Evolutionary conservation across 2,888 invertebrate genomes (phyloP).

Genomic region (Ormia ochracea): DNA sequence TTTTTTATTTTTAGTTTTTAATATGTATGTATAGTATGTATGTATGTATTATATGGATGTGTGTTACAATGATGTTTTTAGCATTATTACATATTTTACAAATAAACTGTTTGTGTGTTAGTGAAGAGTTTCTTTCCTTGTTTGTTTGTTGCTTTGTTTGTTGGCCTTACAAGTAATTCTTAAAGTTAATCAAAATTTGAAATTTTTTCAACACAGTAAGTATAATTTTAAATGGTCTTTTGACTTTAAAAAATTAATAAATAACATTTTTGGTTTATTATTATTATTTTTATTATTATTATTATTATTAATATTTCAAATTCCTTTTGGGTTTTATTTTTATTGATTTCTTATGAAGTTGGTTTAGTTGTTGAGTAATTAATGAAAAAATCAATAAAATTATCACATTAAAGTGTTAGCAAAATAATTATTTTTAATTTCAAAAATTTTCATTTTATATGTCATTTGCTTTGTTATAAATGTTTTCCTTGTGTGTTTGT

Average conservation of each 20-base stretch:
- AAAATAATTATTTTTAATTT: slow-evolving; percentile 31
- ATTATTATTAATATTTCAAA: neutral
- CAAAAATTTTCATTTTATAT: neutral
- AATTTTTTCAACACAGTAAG: slow-evolving; percentile 59
- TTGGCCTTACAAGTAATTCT: slow-evolving; percentile 14
- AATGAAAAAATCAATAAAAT: slow-evolving; percentile 51
- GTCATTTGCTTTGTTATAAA: slow-evolving; percentile 16
- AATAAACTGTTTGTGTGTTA: slow-evolving; percentile 5
- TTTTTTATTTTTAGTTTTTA: slow-evolving; percentile 43
- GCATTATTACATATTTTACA: neutral
- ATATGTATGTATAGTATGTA: neutral
- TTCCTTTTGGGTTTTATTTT: slow-evolving; percentile 19
- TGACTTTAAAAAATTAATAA: slow-evolving; percentile 36
- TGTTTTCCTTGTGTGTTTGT: slow-evolving; percentile 28
- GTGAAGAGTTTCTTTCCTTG: slow-evolving; percentile 1
- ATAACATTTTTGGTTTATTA: slow-evolving; percentile 23
- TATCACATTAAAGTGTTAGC: slow-evolving; percentile 56
- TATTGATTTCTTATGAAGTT: slow-evolving; percentile 36
- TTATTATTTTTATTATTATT: slow-evolving; percentile 1
- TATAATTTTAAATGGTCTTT: slow-evolving; percentile 46
- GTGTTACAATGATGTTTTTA: slow-evolving; percentile 11
- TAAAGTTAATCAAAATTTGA: slow-evolving; percentile 55
- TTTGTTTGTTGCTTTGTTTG: neutral
- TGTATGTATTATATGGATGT: too few species aligned
- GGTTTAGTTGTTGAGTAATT: slow-evolving; percentile 24